Evolutionary conservation across 2,888 invertebrate species (phyloP).

Genomic region (Petrolisthes manimaculis): DNA sequence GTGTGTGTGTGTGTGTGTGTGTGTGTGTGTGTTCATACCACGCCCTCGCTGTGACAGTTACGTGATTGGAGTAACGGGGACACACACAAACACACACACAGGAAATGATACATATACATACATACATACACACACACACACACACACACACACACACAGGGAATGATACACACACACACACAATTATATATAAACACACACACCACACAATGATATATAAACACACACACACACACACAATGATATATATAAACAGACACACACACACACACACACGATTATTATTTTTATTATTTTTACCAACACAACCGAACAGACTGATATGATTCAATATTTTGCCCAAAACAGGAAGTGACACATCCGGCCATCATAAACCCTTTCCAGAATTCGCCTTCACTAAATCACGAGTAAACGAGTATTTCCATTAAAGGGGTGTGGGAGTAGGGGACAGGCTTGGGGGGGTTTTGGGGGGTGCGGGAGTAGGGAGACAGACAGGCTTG

Average conservation of each 20-base stretch:
- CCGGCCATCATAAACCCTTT: too few species aligned
- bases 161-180: background rate
- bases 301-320: background rate
- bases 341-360: too few species aligned
- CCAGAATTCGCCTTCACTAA: too few species aligned
- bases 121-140: constrained; percentile 29
- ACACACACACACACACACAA: background rate
- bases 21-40: background rate
- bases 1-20: constrained; percentile 14
- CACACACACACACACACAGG: background rate
- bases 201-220: too few species aligned
- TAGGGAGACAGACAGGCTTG: too few species aligned
- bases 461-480: too few species aligned
- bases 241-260: background rate
- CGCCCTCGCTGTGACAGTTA: background rate
- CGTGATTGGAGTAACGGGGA: background rate
- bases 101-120: background rate
- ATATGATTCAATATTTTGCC: too few species aligned
- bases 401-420: too few species aligned
- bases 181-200: background rate
- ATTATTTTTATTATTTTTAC: background rate
- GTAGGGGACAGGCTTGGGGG: too few species aligned
- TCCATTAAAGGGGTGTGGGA: too few species aligned
- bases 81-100: background rate
- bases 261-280: background rate